Percentiles rank a stretch among this genome's conserved stretches.
Conservation (phyloP, 1,140 invertebrate species). For the Andrena cerasifolii region DNA sequence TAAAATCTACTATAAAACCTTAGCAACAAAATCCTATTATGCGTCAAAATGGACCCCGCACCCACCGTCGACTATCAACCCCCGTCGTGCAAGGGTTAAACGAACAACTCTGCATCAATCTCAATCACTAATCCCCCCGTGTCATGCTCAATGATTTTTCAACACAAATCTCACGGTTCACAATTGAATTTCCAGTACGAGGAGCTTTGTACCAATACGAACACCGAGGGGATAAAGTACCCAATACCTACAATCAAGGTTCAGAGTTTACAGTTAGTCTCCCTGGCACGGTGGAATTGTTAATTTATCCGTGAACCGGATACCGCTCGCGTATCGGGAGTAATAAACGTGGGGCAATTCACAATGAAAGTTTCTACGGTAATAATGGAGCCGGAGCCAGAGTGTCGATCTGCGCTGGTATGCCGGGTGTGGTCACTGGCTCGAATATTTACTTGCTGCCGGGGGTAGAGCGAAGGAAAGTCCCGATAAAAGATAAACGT, state of each 20-base stretch:
- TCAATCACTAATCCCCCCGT: no score
- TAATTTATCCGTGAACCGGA: constrained; percentile 47
- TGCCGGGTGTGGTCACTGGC: constrained; percentile 75
- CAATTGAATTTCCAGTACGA: not conserved
- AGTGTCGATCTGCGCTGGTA: constrained; percentile 63
- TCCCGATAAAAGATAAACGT: constrained; percentile 73
- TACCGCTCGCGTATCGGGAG: constrained; percentile 26
- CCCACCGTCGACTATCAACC: no score
- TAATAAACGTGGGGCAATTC: constrained; percentile 49
- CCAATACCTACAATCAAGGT: constrained; percentile 15
- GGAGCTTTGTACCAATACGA: not conserved
- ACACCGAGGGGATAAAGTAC: no score
- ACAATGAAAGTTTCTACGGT: constrained; percentile 59
- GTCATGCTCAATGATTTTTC: no score
- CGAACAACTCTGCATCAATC: no score
- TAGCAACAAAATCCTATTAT: no score
- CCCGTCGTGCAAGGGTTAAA: no score
- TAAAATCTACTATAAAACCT: no score
- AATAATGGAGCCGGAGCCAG: constrained; percentile 41
- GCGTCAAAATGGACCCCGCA: no score
- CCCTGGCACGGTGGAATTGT: constrained; percentile 29
- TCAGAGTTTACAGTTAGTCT: constrained; percentile 23
- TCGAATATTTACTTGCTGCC: constrained; percentile 59
- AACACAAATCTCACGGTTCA: not conserved
- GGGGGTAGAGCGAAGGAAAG: constrained; percentile 47